phyloP scores from a whole-genome alignment of 2,888 invertebrate genomes.

The Phlogophora meticulosa region DNA sequence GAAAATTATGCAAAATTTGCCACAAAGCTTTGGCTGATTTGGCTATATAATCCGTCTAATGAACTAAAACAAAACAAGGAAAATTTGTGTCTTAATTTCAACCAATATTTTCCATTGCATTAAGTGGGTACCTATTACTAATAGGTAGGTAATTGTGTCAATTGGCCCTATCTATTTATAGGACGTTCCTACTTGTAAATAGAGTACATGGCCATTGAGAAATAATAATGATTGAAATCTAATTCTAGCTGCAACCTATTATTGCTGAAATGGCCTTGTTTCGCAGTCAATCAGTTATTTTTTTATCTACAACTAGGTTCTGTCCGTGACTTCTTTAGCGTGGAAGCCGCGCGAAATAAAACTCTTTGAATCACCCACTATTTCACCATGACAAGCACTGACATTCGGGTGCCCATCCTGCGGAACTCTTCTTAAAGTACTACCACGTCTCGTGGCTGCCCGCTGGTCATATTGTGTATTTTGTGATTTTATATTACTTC shows the following conservation, averaged over 20 bases:
- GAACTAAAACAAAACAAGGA: not conserved
- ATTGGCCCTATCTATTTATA: slow-evolving; percentile 17
- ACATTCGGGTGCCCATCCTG: too few relatives aligned
- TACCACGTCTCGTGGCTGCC: too few relatives aligned
- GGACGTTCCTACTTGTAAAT: slow-evolving; percentile 19
- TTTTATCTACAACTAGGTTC: not conserved
- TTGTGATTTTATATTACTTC: too few relatives aligned
- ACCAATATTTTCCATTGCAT: not conserved
- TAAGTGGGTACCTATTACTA: too few relatives aligned
- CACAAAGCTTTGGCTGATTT: not conserved
- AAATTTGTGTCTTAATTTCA: not conserved
- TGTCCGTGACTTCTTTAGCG: too few relatives aligned
- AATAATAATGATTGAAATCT: slow-evolving; percentile 25
- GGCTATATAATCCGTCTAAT: not conserved
- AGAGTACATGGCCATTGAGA: slow-evolving; percentile 46
- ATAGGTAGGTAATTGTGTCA: slow-evolving; percentile 21
- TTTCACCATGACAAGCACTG: too few relatives aligned
- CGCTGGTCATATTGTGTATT: too few relatives aligned
- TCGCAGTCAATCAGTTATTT: not conserved
- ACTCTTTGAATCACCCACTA: too few relatives aligned
- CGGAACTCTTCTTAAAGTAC: too few relatives aligned
- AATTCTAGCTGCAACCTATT: slow-evolving; percentile 14
- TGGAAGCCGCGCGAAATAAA: too few relatives aligned
- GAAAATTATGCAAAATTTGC: not conserved
- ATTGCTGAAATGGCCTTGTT: not conserved